Evolutionary conservation across 2,113 vertebrate species (phyloP).

Genomic region (Protomyctophum bolini): DNA sequence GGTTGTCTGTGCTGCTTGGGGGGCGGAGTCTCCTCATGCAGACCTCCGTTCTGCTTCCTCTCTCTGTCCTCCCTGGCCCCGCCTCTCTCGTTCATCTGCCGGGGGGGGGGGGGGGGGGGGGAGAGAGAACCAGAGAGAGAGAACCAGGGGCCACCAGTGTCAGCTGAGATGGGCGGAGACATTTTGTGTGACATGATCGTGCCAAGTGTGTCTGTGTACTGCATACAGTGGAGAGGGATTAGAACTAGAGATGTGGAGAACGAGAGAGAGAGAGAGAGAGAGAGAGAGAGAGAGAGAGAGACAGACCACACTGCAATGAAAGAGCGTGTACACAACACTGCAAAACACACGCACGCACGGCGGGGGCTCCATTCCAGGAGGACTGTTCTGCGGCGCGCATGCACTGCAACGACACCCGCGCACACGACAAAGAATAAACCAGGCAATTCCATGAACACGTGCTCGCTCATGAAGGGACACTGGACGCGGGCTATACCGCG

Average conservation of each 20-base stretch:
- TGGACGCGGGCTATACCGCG: neutral
- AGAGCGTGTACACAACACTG: conserved; percentile 3
- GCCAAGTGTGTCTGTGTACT: too few species aligned
- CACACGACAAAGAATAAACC: too few species aligned
- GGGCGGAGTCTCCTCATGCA: conserved; percentile 78
- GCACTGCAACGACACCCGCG: too few species aligned
- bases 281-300: neutral
- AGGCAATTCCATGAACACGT: too few species aligned
- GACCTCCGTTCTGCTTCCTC: conserved; percentile 88
- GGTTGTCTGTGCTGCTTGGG: conserved; percentile 84
- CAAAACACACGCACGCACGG: conserved; percentile 35
- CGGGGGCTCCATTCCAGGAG: conserved; percentile 47
- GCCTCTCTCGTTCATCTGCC: conserved; percentile 84
- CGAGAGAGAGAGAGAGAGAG: neutral
- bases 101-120: too few species aligned
- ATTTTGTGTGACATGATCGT: too few species aligned
- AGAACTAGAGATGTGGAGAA: too few species aligned
- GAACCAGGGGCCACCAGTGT: too few species aligned
- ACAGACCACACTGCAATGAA: too few species aligned
- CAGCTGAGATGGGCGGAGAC: too few species aligned
- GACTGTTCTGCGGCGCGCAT: neutral
- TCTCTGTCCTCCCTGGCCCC: conserved; percentile 72
- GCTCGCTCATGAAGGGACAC: too few species aligned
- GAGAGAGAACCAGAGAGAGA: neutral
- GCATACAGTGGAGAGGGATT: too few species aligned